These are phyloP conservation scores for Cynoglossus semilaevis DNA, from an alignment of 2,113 vertebrate species.

Conservation along the genomic window DNA sequence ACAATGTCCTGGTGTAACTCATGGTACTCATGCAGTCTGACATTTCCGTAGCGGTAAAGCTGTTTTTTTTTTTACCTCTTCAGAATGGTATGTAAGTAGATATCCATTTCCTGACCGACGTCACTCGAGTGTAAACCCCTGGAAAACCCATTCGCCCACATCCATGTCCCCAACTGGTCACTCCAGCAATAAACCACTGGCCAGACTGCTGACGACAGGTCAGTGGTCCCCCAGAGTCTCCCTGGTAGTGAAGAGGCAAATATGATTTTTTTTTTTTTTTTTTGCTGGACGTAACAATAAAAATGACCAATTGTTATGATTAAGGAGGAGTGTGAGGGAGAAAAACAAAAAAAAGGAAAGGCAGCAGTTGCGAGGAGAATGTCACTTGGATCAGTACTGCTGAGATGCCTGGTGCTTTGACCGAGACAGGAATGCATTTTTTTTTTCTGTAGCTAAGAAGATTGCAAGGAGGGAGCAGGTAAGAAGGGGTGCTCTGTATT, in stretches of 20 bases:
- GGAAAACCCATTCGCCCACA: slow-evolving; percentile 87
- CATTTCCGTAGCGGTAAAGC: background rate
- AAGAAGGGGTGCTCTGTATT: slow-evolving; percentile 35
- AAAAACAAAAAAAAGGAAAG: slow-evolving; percentile 4
- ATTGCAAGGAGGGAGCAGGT: slow-evolving; percentile 53
- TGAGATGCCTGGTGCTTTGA: slow-evolving; percentile 57
- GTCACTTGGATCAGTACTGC: slow-evolving; percentile 36
- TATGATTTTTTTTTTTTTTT: background rate
- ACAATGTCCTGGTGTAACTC: slow-evolving; percentile 14
- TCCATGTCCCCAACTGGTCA: slow-evolving; percentile 96
- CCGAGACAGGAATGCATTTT: slow-evolving; percentile 59
- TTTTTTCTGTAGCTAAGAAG: slow-evolving; percentile 64
- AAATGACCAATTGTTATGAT: no score
- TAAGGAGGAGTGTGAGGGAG: slow-evolving; percentile 3
- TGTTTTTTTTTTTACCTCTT: slow-evolving; percentile 21
- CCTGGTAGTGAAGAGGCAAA: slow-evolving; percentile 68
- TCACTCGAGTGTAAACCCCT: slow-evolving; percentile 89
- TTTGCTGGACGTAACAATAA: no score
- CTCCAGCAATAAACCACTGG: slow-evolving; percentile 91
- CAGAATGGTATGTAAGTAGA: slow-evolving; percentile 80
- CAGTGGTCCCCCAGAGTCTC: slow-evolving; percentile 91
- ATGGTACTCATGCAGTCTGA: background rate
- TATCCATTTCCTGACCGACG: slow-evolving; percentile 87
- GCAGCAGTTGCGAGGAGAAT: slow-evolving; percentile 37
- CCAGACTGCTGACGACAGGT: slow-evolving; percentile 84